Base-by-base conservation (phyloP, 2,888 invertebrate genomes). In the Athrips mouffetella region DNA sequence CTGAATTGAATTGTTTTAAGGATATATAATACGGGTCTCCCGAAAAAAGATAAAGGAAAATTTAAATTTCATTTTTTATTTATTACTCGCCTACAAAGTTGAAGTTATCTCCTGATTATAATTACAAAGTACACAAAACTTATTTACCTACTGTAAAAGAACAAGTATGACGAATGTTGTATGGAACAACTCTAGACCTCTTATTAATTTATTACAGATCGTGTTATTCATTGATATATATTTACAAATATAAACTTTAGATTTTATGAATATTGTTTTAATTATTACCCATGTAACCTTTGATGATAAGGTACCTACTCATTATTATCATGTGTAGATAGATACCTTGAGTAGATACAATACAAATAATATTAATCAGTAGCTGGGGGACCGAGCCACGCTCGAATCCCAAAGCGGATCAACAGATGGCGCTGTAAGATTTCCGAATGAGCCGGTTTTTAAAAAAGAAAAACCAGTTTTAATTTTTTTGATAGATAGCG, bases 231-330 rank as follows among this genome's bases (percentile, higher is more conserved):
- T 65, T 58, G 50, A 70, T 65, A 65, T 67, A 68, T 70, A 70
- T 69, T 70, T 68, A 73, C 69, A 73, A 71, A 72, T 71, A 72
- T 69, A 73, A 65, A 69, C 58, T 64, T 69, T 71, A 72, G 71
- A 71, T 65, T 70, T 68, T 65, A 63, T 58, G 55, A 51, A 46
- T 54, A 44, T 65, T 63, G 66, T 70, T 68, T 69, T 56, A 66
- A 53, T 67, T 8, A 46, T 11, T 40, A n/a, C n/a, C n/a, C n/a
- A n/a, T n/a, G n/a, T n/a, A n/a, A n/a, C n/a, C n/a, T n/a, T n/a
- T n/a, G n/a, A n/a, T n/a, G n/a, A n/a, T n/a, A n/a, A n/a, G n/a
- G n/a, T n/a, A n/a, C n/a, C n/a, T n/a, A n/a, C n/a, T n/a, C n/a
- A n/a, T n/a, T n/a, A n/a, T n/a, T n/a, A n/a, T n/a, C n/a, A n/a